Evolutionary conservation across 1,140 invertebrate genomes (phyloP), one percentile per base, ranked within the genome.

Genomic region (Sycophaga agraensis): DNA sequence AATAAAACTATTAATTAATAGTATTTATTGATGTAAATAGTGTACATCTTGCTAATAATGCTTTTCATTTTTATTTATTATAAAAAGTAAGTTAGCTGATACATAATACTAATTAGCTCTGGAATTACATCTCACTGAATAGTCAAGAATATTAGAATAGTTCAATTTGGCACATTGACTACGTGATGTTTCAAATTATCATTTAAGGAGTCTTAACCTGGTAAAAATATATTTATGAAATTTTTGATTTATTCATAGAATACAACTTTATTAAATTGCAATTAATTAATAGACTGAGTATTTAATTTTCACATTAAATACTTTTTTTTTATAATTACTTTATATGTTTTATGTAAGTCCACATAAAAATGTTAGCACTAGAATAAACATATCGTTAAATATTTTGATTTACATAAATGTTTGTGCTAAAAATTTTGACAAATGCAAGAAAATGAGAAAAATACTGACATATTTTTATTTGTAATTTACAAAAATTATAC

Each of bases 1-100:
- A 61, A 61, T 46, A 42, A 35, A 61, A 65, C 59, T 48, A 61
- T 55, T 57, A 65, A 48, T 60, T 65, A 60, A 57, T 37, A 49
- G 53, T 65, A 65, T 65, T 65, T 65, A 59, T 58, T 65, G 61
- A 65, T 53, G 61, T 45, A 45, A 45, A 57, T 48, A 61, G 55
- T 43, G 46, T 39, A 40, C n/a, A 26, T 21, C 53, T 43, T 35
- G 37, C 42, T 50, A 46, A 19, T 51, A 50, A 50, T 50, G 9
- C 45, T 50, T 50, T 28, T 24, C 16, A 14, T 19, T 50, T 22
- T 59, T 19, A 50, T 2, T 42, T 14, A 39, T 50, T 7, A 43
- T 34, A 21, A 58, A 16, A 58, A 19, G 35, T 58, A 57, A 24
- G 22, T 31, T 37, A 50, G 39, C 55, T n/a, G 43, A 43, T 21